phyloP scores from a whole-genome alignment of 1,140 invertebrate genomes.

The Aphaenogaster floridana region DNA sequence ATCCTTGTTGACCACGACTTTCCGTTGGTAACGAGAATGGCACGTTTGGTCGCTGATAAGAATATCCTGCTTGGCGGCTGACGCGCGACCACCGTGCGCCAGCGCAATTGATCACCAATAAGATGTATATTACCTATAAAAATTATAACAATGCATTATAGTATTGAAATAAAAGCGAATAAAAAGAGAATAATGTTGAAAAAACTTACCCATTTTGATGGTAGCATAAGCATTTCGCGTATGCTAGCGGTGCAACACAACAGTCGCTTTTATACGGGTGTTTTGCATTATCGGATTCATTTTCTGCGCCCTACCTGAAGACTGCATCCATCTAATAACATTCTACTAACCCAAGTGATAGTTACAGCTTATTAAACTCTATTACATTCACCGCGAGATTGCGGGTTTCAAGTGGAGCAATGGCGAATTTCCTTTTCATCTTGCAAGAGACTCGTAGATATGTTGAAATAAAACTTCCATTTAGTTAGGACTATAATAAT shows the following conservation, averaged over 20 bases:
- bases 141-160: not conserved
- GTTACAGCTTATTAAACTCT: slow-evolving; percentile 40
- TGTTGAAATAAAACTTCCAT: slow-evolving; percentile 27
- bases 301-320: not conserved
- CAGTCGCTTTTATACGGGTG: slow-evolving; percentile 35
- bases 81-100: slow-evolving; percentile 21
- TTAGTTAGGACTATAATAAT: not conserved
- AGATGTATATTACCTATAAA: slow-evolving; percentile 49
- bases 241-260: slow-evolving; percentile 13
- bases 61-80: slow-evolving; percentile 46
- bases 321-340: slow-evolving; percentile 23
- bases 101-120: slow-evolving; percentile 30
- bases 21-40: slow-evolving; percentile 47
- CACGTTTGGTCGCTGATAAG: slow-evolving; percentile 47
- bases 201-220: slow-evolving; percentile 56
- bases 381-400: slow-evolving; percentile 49
- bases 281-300: slow-evolving; percentile 26
- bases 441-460: not conserved
- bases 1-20: slow-evolving; percentile 40
- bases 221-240: slow-evolving; percentile 54
- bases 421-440: slow-evolving; percentile 13
- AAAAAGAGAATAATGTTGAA: not conserved
- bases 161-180: not conserved
- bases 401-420: slow-evolving; percentile 15
- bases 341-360: slow-evolving; percentile 5